A percentile compares a stretch with the other conserved stretches of the same genome.
Conservation (phyloP, 1,140 invertebrate genomes). For the Drosophila fuyamai region DNA sequence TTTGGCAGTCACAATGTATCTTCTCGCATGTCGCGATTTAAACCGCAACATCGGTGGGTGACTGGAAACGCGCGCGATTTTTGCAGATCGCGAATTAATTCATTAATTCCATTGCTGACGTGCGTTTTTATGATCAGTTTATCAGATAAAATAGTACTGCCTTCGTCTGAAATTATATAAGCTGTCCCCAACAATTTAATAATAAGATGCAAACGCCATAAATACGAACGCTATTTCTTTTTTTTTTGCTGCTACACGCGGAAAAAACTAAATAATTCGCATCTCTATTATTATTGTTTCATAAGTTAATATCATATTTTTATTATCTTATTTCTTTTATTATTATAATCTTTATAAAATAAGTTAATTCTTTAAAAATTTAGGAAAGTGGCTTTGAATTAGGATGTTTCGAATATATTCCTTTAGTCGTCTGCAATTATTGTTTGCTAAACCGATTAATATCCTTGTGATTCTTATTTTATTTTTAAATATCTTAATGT, state of each 20-base stretch:
- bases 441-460: no score
- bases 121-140: slow-evolving; percentile 12
- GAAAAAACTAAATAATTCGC: background rate
- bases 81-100: slow-evolving; percentile 9
- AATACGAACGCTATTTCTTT: slow-evolving; percentile 35
- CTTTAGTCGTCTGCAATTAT: no score
- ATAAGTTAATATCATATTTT: background rate
- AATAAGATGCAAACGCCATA: slow-evolving; percentile 51
- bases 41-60: slow-evolving; percentile 14
- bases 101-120: slow-evolving; percentile 12
- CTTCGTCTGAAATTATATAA: slow-evolving; percentile 18
- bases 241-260: slow-evolving; percentile 10
- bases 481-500: background rate
- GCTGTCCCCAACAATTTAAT: slow-evolving; percentile 6
- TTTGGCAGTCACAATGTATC: slow-evolving; percentile 18
- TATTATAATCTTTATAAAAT: no score
- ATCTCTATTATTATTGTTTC: background rate
- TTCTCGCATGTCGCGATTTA: slow-evolving; percentile 25
- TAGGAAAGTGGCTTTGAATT: no score
- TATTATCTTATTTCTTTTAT: background rate
- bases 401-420: no score
- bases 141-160: slow-evolving; percentile 23
- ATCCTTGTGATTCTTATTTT: no score
- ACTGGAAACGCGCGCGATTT: slow-evolving; percentile 47
- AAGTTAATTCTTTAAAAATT: no score